These are phyloP conservation scores for Globodera ellingtonae DNA, from an alignment of 1,140 invertebrate genomes.

Conservation along the genomic window DNA sequence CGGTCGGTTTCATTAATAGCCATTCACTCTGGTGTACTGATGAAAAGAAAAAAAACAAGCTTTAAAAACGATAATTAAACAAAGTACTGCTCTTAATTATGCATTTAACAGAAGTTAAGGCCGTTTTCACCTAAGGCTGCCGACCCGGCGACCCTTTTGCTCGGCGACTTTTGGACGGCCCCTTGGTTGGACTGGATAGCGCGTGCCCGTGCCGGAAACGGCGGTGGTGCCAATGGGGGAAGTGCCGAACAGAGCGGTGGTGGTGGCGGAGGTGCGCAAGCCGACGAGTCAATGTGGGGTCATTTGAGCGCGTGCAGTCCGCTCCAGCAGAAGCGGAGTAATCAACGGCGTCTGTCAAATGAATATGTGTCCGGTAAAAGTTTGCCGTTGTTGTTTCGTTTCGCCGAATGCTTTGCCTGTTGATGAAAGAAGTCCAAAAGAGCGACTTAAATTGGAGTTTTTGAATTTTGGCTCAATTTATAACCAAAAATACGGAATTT, in stretches of 20 bases:
- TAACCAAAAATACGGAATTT: too few species aligned
- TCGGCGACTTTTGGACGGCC: conserved; percentile 64
- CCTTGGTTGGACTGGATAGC: conserved; percentile 60
- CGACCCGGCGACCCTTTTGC: conserved; percentile 47
- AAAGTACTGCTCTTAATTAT: too few species aligned
- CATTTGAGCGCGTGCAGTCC: conserved; percentile 43
- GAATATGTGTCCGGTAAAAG: conserved; percentile 43
- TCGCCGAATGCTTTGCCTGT: conserved; percentile 1
- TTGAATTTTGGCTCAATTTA: too few species aligned
- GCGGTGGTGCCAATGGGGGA: conserved; percentile 24
- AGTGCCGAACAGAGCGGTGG: conserved; percentile 13
- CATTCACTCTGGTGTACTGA: not conserved
- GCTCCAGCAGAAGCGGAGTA: conserved; percentile 35
- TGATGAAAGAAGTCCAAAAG: too few species aligned
- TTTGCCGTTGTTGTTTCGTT: conserved; percentile 19
- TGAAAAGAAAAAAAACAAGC: too few species aligned
- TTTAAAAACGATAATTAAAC: too few species aligned
- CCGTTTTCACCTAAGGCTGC: conserved; percentile 21
- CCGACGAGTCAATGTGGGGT: conserved; percentile 68
- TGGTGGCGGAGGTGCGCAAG: conserved; percentile 8
- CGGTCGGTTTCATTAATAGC: not conserved
- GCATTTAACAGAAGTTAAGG: not conserved
- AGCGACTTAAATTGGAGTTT: too few species aligned
- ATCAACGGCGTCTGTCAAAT: conserved; percentile 25
- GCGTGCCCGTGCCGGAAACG: conserved; percentile 36